These are phyloP conservation scores for Microplitis demolitor DNA, from an alignment of 1,140 invertebrate species.

Conservation along the genomic window DNA sequence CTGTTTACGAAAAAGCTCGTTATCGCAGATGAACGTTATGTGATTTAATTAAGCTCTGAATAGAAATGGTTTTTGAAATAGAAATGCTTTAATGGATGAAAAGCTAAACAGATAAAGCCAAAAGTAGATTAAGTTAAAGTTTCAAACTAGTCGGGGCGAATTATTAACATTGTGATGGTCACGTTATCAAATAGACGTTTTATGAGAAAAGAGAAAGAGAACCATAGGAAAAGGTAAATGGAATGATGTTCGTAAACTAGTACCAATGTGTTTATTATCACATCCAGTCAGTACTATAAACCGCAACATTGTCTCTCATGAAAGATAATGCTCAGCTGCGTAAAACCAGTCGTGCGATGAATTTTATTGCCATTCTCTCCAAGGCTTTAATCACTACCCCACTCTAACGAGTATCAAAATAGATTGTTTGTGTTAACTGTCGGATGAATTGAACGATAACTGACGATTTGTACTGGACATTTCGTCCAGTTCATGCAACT, in stretches of 20 bases:
- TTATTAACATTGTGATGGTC: too few species aligned
- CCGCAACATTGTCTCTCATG: slow-evolving; percentile 9
- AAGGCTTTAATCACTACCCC: not conserved
- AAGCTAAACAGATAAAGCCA: too few species aligned
- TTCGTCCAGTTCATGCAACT: not conserved
- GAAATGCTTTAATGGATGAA: too few species aligned
- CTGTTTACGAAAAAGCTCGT: too few species aligned
- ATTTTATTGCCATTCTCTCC: not conserved
- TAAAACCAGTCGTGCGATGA: not conserved
- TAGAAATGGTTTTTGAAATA: too few species aligned
- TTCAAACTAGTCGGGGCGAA: too few species aligned
- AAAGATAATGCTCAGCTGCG: not conserved
- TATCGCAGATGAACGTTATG: too few species aligned
- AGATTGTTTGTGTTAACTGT: slow-evolving; percentile 5
- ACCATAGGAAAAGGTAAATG: not conserved
- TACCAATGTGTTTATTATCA: not conserved
- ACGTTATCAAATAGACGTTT: too few species aligned
- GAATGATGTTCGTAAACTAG: not conserved
- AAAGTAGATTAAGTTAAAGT: too few species aligned
- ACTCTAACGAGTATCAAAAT: slow-evolving; percentile 2
- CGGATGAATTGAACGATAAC: not conserved
- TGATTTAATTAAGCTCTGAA: too few species aligned
- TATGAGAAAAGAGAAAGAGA: not conserved
- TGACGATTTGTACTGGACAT: not conserved
- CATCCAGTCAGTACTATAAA: not conserved